Conservation (phyloP, 2,888 invertebrate species). For the Scaptomyza parva region DNA sequence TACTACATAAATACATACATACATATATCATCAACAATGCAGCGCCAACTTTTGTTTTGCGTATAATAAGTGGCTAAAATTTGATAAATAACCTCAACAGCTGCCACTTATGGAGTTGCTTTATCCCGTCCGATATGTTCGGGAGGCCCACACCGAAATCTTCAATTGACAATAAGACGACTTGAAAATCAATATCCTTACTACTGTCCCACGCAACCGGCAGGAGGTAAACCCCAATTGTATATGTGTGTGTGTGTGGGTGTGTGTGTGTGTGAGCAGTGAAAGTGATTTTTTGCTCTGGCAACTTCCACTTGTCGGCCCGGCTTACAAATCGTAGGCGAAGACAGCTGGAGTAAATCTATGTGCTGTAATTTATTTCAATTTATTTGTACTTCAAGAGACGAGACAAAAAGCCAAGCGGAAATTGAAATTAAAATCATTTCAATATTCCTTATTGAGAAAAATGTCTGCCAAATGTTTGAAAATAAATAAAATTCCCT, state of each 20-base stretch:
- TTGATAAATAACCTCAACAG: constrained; percentile 67
- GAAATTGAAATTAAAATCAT: constrained; percentile 66
- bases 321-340: constrained; percentile 7
- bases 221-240: neutral
- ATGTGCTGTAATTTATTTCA: constrained; percentile 68
- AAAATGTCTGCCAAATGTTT: constrained; percentile 33
- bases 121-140: constrained; percentile 4
- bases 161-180: constrained; percentile 14
- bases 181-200: constrained; percentile 51
- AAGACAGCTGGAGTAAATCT: constrained; percentile 41
- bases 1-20: too few species aligned
- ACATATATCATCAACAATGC: constrained; percentile 58
- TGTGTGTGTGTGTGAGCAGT: constrained; percentile 19
- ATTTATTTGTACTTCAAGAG: constrained; percentile 59
- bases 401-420: constrained; percentile 40
- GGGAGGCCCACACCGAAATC: constrained; percentile 4
- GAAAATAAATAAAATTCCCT: neutral
- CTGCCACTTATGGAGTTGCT: constrained; percentile 49
- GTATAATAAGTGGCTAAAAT: constrained; percentile 46
- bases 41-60: constrained; percentile 46
- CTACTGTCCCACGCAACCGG: neutral
- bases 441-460: constrained; percentile 46
- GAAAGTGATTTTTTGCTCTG: constrained; percentile 6
- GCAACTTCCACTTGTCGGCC: neutral
- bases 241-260: constrained; percentile 3